Conservation (phyloP, 2,888 invertebrate genomes). For the Pollenia labialis region DNA sequence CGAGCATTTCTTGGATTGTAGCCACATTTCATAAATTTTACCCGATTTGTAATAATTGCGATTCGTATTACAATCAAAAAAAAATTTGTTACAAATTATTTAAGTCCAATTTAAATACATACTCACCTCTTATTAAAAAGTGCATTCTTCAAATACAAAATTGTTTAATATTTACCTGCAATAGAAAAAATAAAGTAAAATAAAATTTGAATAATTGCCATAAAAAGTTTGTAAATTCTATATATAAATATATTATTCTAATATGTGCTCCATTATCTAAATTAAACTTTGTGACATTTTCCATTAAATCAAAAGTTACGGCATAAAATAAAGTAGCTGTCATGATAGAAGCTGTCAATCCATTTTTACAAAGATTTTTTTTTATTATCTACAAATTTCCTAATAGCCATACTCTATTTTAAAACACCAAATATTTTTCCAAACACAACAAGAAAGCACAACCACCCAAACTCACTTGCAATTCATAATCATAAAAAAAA, state of each 20-base stretch:
- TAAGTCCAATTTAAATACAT: neutral
- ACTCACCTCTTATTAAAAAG: neutral
- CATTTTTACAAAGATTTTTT: neutral
- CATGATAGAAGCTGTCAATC: constrained; percentile 16
- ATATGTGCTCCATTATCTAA: neutral
- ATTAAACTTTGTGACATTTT: constrained; percentile 13
- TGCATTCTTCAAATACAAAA: neutral
- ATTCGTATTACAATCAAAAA: neutral
- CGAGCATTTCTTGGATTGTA: too few species aligned
- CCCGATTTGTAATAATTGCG: too few species aligned
- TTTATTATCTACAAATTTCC: neutral
- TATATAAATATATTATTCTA: neutral
- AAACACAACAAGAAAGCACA: neutral
- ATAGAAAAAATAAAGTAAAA: neutral
- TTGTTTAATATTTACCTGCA: constrained; percentile 43
- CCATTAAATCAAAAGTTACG: neutral
- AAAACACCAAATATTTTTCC: constrained; percentile 9
- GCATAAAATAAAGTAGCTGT: constrained; percentile 12
- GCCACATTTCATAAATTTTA: too few species aligned
- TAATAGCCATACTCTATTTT: constrained; percentile 19
- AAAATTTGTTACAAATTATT: neutral
- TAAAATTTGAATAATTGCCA: neutral
- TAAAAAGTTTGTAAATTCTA: neutral
- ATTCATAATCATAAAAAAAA: constrained; percentile 10
- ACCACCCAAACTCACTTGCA: neutral